phyloP scores from a whole-genome alignment of 2,888 invertebrate genomes.

The Eledona agricola region DNA sequence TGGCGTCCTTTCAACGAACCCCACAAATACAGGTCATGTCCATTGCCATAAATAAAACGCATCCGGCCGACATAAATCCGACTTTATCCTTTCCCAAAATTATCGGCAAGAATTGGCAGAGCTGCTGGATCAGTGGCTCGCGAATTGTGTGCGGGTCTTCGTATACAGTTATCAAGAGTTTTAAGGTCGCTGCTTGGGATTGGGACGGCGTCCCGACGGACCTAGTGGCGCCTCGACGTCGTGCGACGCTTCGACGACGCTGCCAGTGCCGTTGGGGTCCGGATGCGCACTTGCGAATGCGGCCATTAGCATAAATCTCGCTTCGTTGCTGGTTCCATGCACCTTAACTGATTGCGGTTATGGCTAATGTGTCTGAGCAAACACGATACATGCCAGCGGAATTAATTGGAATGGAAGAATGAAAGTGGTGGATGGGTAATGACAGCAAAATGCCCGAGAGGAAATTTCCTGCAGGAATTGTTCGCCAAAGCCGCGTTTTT shows the following conservation, averaged over 20 bases:
- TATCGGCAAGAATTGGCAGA: slow-evolving; percentile 17
- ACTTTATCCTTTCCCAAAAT: slow-evolving; percentile 3
- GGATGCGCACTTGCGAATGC: slow-evolving; percentile 33
- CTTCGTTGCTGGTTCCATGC: slow-evolving; percentile 15
- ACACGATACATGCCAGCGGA: slow-evolving; percentile 9
- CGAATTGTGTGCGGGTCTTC: slow-evolving; percentile 19
- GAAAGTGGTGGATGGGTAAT: too few species aligned
- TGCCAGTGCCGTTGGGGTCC: slow-evolving; percentile 29
- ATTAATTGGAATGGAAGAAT: background rate
- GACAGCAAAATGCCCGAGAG: too few species aligned
- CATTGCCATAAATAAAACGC: slow-evolving; percentile 26
- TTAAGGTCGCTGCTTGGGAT: slow-evolving; percentile 32
- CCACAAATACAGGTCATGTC: slow-evolving; percentile 8
- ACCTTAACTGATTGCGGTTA: slow-evolving; percentile 19
- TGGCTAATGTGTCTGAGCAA: slow-evolving; percentile 22
- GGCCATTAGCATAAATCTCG: slow-evolving; percentile 40
- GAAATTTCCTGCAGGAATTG: too few species aligned
- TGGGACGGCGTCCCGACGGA: slow-evolving; percentile 43
- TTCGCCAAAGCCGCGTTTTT: too few species aligned
- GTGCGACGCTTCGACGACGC: slow-evolving; percentile 38
- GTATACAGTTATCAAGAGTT: slow-evolving; percentile 27
- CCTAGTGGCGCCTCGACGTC: slow-evolving; percentile 43
- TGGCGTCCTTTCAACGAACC: slow-evolving; percentile 13
- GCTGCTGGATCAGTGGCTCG: slow-evolving; percentile 4
- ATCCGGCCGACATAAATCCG: slow-evolving; percentile 10